Conservation (phyloP, 2,797 vertebrate genomes). For the Scarus forsteni region DNA sequence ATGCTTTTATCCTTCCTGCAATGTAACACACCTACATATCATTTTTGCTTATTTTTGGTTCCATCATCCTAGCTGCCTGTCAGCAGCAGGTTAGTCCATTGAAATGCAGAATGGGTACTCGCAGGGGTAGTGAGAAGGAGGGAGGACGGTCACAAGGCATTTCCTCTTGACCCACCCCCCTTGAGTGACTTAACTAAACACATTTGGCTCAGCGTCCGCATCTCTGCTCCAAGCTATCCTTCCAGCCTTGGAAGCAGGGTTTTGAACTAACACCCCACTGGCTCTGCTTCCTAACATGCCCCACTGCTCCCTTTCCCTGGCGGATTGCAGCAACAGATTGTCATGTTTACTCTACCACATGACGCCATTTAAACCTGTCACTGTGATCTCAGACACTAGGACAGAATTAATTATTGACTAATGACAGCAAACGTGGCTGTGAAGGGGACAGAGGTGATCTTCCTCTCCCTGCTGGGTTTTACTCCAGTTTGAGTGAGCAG, state of each 20-base stretch:
- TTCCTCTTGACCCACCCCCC: conserved; percentile 84
- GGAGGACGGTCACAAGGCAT: conserved; percentile 85
- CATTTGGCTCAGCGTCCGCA: conserved; percentile 78
- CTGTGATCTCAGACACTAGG: conserved; percentile 85
- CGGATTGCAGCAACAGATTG: conserved; percentile 88
- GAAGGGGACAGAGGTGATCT: conserved; percentile 65
- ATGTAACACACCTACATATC: conserved; percentile 52
- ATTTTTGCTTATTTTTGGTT: conserved; percentile 71
- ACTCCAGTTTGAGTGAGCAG: conserved; percentile 67
- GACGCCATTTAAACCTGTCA: conserved; percentile 89
- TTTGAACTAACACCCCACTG: conserved; percentile 81
- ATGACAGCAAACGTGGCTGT: conserved; percentile 81
- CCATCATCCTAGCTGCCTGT: conserved; percentile 80
- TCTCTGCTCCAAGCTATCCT: conserved; percentile 77
- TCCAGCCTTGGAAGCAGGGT: conserved; percentile 71
- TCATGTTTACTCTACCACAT: conserved; percentile 88
- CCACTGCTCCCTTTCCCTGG: conserved; percentile 80
- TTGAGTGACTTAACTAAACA: conserved; percentile 86
- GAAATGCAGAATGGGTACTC: conserved; percentile 84
- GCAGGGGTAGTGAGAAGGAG: conserved; percentile 77
- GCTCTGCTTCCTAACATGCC: conserved; percentile 77
- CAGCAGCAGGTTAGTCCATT: conserved; percentile 84
- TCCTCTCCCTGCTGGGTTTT: conserved; percentile 68
- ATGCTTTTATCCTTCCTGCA: conserved; percentile 48
- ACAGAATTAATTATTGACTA: conserved; percentile 86